Evolutionary conservation across 2,888 invertebrate genomes (phyloP), one percentile per base, ranked within the genome.

Genomic region (Epiblema foenella): DNA sequence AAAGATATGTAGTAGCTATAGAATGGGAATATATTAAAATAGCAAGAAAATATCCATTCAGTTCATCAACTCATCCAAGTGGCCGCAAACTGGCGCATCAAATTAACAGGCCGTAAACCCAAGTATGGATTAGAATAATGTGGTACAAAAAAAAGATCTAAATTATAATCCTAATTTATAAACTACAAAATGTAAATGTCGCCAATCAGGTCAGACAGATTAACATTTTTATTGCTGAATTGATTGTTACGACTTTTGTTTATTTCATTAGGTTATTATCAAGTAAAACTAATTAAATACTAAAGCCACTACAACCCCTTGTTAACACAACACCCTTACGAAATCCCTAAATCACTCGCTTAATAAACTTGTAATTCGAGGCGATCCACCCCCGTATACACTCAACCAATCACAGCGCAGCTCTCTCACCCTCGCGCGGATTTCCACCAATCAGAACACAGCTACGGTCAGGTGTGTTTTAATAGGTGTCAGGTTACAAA

Each of bases 331-430:
- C 77, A 76, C 79, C 77, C 73, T 75, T 77, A 78, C 76, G 64
- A 77, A 85, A 84, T 83, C 85, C 81, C 77, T 88, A 89, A 89
- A 90, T 89, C 89, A 89, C 87, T 75, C 78, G 77, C 81, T 85
- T 89, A 89, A 85, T 89, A 89, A 86, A 83, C 83, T 80, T 78
- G 90, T 79, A 87, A 89, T 79, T 72, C 73, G 88, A 89, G 75
- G 37, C 74, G 77, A 72, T 73, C 83, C 89, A 87, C 88, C 91
- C 89, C 87, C 84, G 78, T 75, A 69, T 37, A 18, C 10, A 17
- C 15, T 58, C 77, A 37, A 73, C 90, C 89, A 90, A 89, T 89
- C 79, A 76, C 72, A 75, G 63, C 51, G 63, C 59, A 18, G 73
- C 68, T 52, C 75, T 73, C 87, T 87, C 89, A 90, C 88, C 90